Conservation (phyloP, 2,888 invertebrate species). For the Saturnia japonica region DNA sequence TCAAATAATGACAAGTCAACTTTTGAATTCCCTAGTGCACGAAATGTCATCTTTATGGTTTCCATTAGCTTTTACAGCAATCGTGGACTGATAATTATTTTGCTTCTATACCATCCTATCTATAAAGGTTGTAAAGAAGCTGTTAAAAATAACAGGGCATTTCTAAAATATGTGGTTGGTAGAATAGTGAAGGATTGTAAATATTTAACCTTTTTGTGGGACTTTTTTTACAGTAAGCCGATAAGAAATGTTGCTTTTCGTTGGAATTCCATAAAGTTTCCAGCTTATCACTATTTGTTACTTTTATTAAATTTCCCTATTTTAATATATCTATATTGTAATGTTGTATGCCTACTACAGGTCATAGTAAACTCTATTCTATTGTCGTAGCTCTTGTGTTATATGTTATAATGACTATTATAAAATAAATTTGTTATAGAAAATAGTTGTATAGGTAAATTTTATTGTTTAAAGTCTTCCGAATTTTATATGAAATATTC, state of each 20-base stretch:
- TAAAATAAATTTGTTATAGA: too few relatives aligned
- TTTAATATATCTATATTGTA: background rate
- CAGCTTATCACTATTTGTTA: background rate
- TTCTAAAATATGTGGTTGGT: background rate
- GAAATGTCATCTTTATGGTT: slow-evolving; percentile 11
- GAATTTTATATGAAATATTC: background rate
- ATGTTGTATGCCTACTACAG: too few relatives aligned
- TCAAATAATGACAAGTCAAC: slow-evolving; percentile 5
- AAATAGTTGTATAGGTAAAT: too few relatives aligned
- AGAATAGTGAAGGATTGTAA: slow-evolving; percentile 12
- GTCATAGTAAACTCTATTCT: background rate
- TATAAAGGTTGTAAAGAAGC: slow-evolving; percentile 9
- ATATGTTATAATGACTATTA: background rate
- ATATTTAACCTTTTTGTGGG: slow-evolving; percentile 4
- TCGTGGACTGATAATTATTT: slow-evolving; percentile 12
- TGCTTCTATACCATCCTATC: slow-evolving; percentile 10
- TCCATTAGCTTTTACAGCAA: slow-evolving; percentile 18
- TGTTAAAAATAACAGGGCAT: slow-evolving; percentile 13
- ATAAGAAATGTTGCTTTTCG: slow-evolving; percentile 2
- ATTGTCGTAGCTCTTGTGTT: background rate
- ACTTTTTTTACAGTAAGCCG: background rate
- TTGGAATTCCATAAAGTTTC: background rate
- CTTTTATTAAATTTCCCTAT: background rate
- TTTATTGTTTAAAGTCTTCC: background rate
- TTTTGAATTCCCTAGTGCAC: background rate